Percentiles rank a stretch among this genome's conserved stretches.
Conservation (phyloP, 2,888 invertebrate genomes). For the Cremastobaeus sp. region DNA sequence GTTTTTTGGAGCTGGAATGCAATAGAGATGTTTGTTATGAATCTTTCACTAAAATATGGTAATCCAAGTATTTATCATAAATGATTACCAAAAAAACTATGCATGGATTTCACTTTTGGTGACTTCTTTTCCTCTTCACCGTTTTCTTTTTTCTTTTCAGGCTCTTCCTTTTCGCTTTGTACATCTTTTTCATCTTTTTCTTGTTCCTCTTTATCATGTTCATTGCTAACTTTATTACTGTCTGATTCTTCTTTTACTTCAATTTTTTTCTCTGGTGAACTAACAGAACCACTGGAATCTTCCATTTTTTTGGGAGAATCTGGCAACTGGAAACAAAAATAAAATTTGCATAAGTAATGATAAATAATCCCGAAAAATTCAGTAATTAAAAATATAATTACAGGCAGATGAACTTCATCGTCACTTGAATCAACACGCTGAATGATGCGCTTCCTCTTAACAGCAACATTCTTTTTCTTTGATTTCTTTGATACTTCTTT, state of each 20-base stretch:
- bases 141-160: neutral
- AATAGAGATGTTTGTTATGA: neutral
- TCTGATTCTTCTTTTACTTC: neutral
- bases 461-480: constrained; percentile 5
- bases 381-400: constrained; percentile 17
- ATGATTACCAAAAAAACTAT: constrained; percentile 68
- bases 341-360: constrained; percentile 26
- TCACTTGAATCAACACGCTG: constrained; percentile 71
- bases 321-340: constrained; percentile 40
- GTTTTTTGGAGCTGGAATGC: constrained; percentile 42
- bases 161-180: constrained; percentile 6
- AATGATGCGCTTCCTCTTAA: constrained; percentile 48
- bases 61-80: neutral
- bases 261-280: constrained; percentile 3
- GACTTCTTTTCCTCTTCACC: constrained; percentile 60
- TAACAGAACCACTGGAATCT: no score
- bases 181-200: constrained; percentile 3
- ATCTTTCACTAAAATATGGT: neutral
- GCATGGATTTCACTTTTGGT: constrained; percentile 62
- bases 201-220: constrained; percentile 9
- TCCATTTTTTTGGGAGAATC: constrained; percentile 41
- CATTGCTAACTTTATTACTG: no score
- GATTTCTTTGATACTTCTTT: constrained; percentile 2
- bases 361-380: constrained; percentile 17
- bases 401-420: constrained; percentile 70